Percentiles rank a stretch among this genome's conserved stretches.
phyloP scores from a whole-genome alignment of 2,888 invertebrate genomes.

The Lasioglossum lativentre region DNA sequence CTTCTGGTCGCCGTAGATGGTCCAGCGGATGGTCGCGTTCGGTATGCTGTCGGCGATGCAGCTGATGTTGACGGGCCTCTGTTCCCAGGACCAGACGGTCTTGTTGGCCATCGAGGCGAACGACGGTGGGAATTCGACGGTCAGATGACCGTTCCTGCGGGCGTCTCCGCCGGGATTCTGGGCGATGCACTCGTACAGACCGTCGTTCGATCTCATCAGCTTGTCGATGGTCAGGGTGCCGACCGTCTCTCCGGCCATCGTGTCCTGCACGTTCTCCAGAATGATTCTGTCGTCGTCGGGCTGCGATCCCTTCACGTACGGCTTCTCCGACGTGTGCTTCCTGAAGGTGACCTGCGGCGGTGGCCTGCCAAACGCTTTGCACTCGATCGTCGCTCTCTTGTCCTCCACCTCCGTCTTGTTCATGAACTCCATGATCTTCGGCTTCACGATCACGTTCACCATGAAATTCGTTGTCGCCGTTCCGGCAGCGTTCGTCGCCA shows the following conservation, averaged over 20 bases:
- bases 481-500: slow-evolving; percentile 92
- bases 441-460: slow-evolving; percentile 90
- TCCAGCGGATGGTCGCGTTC: slow-evolving; percentile 96
- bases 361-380: slow-evolving; percentile 93
- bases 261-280: slow-evolving; percentile 86
- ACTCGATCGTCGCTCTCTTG: slow-evolving; percentile 89
- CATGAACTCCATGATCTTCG: slow-evolving; percentile 91
- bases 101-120: slow-evolving; percentile 90
- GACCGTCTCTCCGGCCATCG: slow-evolving; percentile 87
- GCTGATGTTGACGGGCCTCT: slow-evolving; percentile 92
- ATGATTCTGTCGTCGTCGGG: slow-evolving; percentile 89
- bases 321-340: slow-evolving; percentile 89
- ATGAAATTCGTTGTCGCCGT: slow-evolving; percentile 89
- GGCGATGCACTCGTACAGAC: slow-evolving; percentile 95
- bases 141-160: slow-evolving; percentile 92
- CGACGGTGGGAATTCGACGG: slow-evolving; percentile 93
- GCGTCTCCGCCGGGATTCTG: slow-evolving; percentile 91
- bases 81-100: slow-evolving; percentile 94
- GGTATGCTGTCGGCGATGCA: slow-evolving; percentile 96
- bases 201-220: slow-evolving; percentile 89
- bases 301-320: slow-evolving; percentile 88
- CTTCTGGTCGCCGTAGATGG: slow-evolving; percentile 82
- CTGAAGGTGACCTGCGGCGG: slow-evolving; percentile 92
- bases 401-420: slow-evolving; percentile 90
- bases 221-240: slow-evolving; percentile 90